Base-by-base conservation (phyloP, 2,113 vertebrate genomes). In the Chamaetylas fuelleborni region DNA sequence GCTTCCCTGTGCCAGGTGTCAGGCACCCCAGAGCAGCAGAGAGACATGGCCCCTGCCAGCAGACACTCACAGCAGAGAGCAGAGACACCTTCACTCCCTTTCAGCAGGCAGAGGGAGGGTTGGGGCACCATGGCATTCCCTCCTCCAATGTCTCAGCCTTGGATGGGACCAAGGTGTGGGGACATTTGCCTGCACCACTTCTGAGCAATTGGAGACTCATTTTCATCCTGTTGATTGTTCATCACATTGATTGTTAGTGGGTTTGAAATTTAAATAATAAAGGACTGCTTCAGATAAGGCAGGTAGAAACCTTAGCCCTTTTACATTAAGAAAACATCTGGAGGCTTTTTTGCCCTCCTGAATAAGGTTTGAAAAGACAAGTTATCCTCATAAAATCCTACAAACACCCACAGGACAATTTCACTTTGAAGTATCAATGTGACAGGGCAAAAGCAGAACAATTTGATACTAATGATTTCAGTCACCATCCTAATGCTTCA, bases 381-480 rank as follows among this genome's bases (percentile, higher is more conserved):
- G 92, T 86, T 96, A 91, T 90, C 71, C 74, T 92, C 73, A 90
- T 60, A 91, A 96, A 92, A 82, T 88, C 92, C 65, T 90, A 73
- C 48, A 51, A 93, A 96, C 81, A 40, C 95, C 96, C 92, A 97
- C 85, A 15, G 93, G 87, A 95, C 92, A 92, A 94, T 96, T 97
- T 94, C 93, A 58, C 94, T 97, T 95, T 94, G 90, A 97, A 96
- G 90, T 81, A 90, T 96, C 95, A 92, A 5, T 92, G 94, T 95
- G 93, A 96, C 94, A 96, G 87, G 92, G 87, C 93, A 97, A 92
- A 96, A 95, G 95, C 94, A 92, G 95, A 96, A 95, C 95, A 96
- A 96, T 96, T 96, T 96, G 94, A 95, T 96, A 94, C 81, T 96
- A 96, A 97, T 97, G 93, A 96, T 88, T 96, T 93, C 94, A 96